These are phyloP conservation scores for Lytechinus variegatus DNA, from an alignment of 35 echinoderm and acorn worm genomes.

Conservation along the genomic window DNA sequence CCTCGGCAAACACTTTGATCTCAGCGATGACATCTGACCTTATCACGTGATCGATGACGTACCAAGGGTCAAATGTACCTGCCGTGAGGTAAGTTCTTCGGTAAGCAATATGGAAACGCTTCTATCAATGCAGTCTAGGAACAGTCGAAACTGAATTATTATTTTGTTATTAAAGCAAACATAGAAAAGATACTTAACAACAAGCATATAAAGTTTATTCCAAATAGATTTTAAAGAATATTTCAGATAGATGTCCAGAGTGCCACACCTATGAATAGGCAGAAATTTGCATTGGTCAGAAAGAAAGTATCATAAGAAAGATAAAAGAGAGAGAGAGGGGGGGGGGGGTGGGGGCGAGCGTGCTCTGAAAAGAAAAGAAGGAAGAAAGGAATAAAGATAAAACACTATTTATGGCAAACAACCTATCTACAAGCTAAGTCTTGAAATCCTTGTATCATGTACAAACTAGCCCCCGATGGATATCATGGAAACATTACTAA, in stretches of 20 bases:
- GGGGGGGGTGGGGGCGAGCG: too few relatives aligned
- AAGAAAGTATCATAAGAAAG: neutral
- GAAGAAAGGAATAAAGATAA: too few relatives aligned
- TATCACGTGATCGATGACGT: conserved; percentile 40
- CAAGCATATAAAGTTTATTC: too few relatives aligned
- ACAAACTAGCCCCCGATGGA: conserved; percentile 8
- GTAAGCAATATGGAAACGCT: neutral
- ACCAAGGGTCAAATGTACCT: conserved; percentile 23
- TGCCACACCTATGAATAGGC: neutral
- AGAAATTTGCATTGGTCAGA: too few relatives aligned
- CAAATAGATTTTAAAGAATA: neutral
- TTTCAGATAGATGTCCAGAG: neutral
- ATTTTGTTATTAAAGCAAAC: too few relatives aligned
- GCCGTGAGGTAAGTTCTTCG: neutral
- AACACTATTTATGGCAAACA: neutral
- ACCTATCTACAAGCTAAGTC: neutral
- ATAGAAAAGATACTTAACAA: too few relatives aligned
- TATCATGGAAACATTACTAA: neutral
- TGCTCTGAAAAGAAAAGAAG: too few relatives aligned
- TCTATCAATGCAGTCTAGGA: neutral
- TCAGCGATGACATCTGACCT: neutral
- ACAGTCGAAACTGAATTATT: too few relatives aligned
- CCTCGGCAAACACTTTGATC: conserved; percentile 23
- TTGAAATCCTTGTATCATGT: neutral
- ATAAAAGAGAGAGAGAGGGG: neutral